Percentiles rank a stretch among this genome's conserved stretches.
Conservation (phyloP, 2,888 invertebrate genomes). For the Hypercompe scribonia region DNA sequence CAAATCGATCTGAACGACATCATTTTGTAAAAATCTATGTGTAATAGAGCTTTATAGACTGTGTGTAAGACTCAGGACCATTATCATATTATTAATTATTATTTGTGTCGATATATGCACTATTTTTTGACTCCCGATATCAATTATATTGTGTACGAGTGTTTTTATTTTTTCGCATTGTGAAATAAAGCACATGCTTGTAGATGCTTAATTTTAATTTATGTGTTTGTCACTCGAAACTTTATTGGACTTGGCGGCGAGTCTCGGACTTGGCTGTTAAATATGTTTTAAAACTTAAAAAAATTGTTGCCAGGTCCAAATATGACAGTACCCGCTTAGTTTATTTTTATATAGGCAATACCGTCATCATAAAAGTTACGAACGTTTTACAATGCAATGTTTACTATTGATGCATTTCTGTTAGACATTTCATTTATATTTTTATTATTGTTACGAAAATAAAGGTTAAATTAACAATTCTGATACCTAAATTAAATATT, state of each 20-base stretch:
- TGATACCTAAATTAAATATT: constrained; percentile 54
- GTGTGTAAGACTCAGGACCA: constrained; percentile 84
- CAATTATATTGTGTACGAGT: constrained; percentile 66
- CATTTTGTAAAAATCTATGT: constrained; percentile 70
- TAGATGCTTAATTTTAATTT: constrained; percentile 73
- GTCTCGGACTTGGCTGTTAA: constrained; percentile 21
- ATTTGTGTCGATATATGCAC: constrained; percentile 76
- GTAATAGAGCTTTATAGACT: constrained; percentile 83
- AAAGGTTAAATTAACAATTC: constrained; percentile 43
- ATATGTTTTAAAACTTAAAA: constrained; percentile 33
- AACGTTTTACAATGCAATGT: constrained; percentile 49
- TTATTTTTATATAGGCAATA: constrained; percentile 19
- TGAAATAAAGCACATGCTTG: constrained; percentile 76
- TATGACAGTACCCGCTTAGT: constrained; percentile 40
- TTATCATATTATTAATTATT: constrained; percentile 64
- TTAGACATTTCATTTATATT: constrained; percentile 47
- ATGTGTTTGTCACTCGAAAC: constrained; percentile 61
- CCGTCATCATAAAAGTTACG: constrained; percentile 23
- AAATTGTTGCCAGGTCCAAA: constrained; percentile 36
- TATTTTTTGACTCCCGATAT: constrained; percentile 65
- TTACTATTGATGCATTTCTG: constrained; percentile 55
- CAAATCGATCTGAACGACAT: constrained; percentile 56
- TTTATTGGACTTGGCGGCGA: constrained; percentile 53
- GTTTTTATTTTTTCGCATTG: constrained; percentile 69
- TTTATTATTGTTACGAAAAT: constrained; percentile 50